These are phyloP conservation scores for Equus przewalskii DNA, from an alignment of 2,113 vertebrate genomes.

Conservation along the genomic window DNA sequence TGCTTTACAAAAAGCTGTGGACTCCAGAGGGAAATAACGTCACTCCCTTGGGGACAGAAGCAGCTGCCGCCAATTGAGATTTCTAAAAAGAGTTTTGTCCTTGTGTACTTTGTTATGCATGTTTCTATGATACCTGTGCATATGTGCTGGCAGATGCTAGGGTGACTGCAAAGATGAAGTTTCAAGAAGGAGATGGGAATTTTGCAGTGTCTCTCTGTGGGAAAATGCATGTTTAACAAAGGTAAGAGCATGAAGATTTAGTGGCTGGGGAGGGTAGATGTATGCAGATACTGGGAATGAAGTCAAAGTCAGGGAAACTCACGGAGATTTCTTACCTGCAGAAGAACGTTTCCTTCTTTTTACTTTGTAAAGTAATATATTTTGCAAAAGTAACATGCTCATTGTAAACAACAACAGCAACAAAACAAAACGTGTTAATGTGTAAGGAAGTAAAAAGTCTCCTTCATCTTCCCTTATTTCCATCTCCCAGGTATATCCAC, in stretches of 20 bases:
- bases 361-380: neutral
- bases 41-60: neutral
- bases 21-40: neutral
- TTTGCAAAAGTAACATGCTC: neutral
- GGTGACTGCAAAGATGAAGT: conserved; percentile 33
- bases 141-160: conserved; percentile 56
- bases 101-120: neutral
- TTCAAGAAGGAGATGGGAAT: conserved; percentile 35
- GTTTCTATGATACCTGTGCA: conserved; percentile 9
- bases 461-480: neutral
- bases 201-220: conserved; percentile 24
- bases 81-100: conserved; percentile 29
- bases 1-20: neutral
- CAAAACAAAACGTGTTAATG: neutral
- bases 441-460: neutral
- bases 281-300: neutral
- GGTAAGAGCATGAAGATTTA: neutral
- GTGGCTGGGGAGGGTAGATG: neutral
- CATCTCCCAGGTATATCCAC: neutral
- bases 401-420: neutral
- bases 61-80: neutral
- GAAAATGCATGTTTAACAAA: conserved; percentile 48
- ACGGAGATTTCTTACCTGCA: neutral
- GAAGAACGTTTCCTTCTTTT: conserved; percentile 27
- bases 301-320: neutral